phyloP scores from a whole-genome alignment of 2,888 invertebrate genomes.

The Nephrocerus scutellatus region DNA sequence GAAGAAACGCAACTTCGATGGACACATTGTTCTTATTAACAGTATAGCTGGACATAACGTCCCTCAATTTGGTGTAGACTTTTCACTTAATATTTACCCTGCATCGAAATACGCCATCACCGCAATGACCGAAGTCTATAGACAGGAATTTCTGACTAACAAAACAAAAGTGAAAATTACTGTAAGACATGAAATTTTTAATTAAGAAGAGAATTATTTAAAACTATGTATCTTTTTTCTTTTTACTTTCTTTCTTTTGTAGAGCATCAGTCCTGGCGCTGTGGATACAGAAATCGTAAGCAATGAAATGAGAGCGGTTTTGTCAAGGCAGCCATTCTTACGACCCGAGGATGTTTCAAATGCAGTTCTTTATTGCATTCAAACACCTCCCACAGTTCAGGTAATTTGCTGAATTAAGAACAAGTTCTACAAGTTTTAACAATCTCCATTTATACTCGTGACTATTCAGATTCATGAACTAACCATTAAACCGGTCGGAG shows the following conservation, averaged over 20 bases:
- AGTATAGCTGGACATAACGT: conserved; percentile 36
- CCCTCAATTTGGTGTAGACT: conserved; percentile 25
- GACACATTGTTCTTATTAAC: conserved; percentile 50
- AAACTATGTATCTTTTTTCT: conserved; percentile 7
- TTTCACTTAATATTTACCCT: conserved; percentile 33
- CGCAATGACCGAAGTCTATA: conserved; percentile 33
- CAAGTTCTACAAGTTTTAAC: too few relatives aligned
- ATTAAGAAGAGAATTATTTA: conserved; percentile 29
- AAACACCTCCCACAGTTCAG: conserved; percentile 33
- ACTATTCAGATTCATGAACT: conserved; percentile 36
- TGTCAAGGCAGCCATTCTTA: conserved; percentile 22
- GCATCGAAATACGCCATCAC: conserved; percentile 37
- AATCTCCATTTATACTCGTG: too few relatives aligned
- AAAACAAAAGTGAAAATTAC: conserved; percentile 31
- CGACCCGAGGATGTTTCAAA: conserved; percentile 33
- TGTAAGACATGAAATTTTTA: conserved; percentile 20
- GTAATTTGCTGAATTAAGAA: too few relatives aligned
- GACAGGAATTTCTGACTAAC: conserved; percentile 34
- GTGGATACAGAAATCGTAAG: conserved; percentile 47
- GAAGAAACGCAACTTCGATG: conserved; percentile 42
- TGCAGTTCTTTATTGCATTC: conserved; percentile 31
- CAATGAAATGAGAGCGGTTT: conserved; percentile 20
- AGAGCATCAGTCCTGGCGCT: conserved; percentile 49
- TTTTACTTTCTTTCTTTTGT: not conserved
- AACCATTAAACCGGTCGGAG: conserved; percentile 36